Conservation (phyloP, 1,140 invertebrate species). For the Drosophila sturtevanti region DNA sequence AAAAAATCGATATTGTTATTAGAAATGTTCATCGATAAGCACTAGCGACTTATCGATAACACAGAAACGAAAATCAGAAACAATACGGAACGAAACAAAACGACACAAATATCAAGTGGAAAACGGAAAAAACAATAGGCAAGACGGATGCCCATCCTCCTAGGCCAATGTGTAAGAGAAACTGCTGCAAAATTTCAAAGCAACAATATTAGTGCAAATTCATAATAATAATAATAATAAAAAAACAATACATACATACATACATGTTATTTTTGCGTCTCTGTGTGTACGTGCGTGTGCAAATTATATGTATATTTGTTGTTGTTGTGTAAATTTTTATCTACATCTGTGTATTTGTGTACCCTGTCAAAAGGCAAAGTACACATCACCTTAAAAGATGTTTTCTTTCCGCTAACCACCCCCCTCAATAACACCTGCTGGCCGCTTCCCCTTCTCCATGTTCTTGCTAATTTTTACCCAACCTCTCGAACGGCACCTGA, state of each 20-base stretch:
- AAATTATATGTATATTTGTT: conserved; percentile 2
- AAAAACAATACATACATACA: background rate
- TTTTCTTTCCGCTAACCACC: background rate
- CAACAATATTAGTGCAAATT: background rate
- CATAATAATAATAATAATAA: background rate
- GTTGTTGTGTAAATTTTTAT: background rate
- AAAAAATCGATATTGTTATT: background rate
- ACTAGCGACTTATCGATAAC: no score
- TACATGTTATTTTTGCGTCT: background rate
- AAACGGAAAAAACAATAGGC: no score
- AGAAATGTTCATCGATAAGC: no score
- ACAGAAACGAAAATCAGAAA: no score
- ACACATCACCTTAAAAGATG: conserved; percentile 15
- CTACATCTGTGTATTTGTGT: background rate
- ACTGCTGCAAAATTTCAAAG: background rate
- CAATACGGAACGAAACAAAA: no score
- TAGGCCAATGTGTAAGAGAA: background rate
- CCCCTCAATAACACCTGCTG: background rate
- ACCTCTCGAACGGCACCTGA: background rate
- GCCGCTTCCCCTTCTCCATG: background rate
- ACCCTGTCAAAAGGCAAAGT: conserved; percentile 15
- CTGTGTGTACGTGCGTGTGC: background rate
- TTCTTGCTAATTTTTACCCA: background rate
- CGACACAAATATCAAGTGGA: no score
- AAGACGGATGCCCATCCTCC: no score